Evolutionary conservation across 2,888 invertebrate genomes (phyloP), one percentile per base, ranked within the genome.

Genomic region (Neria commutata): DNA sequence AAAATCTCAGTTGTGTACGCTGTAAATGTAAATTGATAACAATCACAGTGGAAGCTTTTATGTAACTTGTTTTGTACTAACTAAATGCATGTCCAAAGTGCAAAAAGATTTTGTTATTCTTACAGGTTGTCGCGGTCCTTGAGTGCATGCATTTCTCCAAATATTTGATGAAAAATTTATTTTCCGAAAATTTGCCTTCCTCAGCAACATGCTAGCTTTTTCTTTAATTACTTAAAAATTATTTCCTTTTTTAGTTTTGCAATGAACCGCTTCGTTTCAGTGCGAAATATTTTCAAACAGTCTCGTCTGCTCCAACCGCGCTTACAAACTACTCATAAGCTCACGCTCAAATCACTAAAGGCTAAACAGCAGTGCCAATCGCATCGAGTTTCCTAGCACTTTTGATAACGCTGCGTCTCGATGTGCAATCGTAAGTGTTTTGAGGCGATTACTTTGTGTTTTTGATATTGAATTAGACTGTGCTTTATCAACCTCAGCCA

Each of bases 121-220:
- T 68, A 75, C 75, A 46, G 74, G 70, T 57, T 72, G 74, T 17
- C 69, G 62, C 29, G 74, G 58, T 63, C 74, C 75, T 50, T 75
- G 71, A 17, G 62, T 49, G 55, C 72, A 71, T 19, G 62, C 60
- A 2, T 67, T 61, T 25, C 72, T 68, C 68, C 72, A 75, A 53
- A 62, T 51, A 45, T 67, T 71, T 26, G 61, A 61, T 10, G 65
- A 53, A 8, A 65, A 67, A 42, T 60, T 59, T 51, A 65, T 67
- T 45, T 69, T 69, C 45, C 74, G 58, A 33, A 64, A 62, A 26
- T 65, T 69, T 55, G 63, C 68, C 56, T 68, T 74, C 48, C 65
- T 67, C 60, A 74, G 68, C 66, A 74, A 70, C 58, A 61, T 63
- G 50, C 42, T 17, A 17, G 17, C 14, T 46, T 19, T 54, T 26